Base-by-base conservation (phyloP, 2,113 vertebrate species). In the Rhizomys pruinosus region DNA sequence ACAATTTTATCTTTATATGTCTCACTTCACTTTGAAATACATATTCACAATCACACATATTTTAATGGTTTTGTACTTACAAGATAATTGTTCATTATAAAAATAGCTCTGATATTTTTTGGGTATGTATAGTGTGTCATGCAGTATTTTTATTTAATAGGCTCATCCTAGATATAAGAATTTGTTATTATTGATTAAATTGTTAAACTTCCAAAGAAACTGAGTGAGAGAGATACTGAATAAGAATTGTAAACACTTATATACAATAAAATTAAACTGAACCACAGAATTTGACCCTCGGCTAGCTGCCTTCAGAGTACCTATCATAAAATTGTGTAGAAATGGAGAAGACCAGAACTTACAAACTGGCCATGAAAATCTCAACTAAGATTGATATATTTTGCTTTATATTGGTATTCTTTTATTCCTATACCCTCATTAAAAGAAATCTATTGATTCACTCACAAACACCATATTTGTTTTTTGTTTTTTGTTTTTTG, bases 391-490 rank as follows among this genome's bases (percentile, higher is more conserved):
- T 29, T 37, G 13, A 72, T 32, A 82, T 47, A 19, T 79, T 92
- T 95, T 95, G n/a, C 64, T 94, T 96, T 88, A 84, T 32, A 69
- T 93, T 82, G 29, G 1, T 88, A 11, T 87, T 90, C 78, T 87
- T 42, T 92, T 20, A 89, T 19, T 17, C 25, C 64, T 63, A 84
- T 87, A 74, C 68, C 29, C 7, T 89, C 29, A 68, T 76, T 90
- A 92, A 78, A 90, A 80, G 85, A 69, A 73, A 89, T 68, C 39
- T 59, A 61, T 63, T 79, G 88, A 37, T 72, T 69, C 87, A 79
- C 63, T 92, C 90, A 90, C 77, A 92, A 92, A 90, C 82, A 71
- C 17, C 17, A 39, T 87, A 82, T 88, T 84, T 97, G 20, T 92
- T 93, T 34, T n/a, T n/a, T n/a, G n/a, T n/a, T n/a, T n/a, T n/a